Base-by-base conservation (phyloP, 1,140 invertebrate genomes). In the Mya arenaria region DNA sequence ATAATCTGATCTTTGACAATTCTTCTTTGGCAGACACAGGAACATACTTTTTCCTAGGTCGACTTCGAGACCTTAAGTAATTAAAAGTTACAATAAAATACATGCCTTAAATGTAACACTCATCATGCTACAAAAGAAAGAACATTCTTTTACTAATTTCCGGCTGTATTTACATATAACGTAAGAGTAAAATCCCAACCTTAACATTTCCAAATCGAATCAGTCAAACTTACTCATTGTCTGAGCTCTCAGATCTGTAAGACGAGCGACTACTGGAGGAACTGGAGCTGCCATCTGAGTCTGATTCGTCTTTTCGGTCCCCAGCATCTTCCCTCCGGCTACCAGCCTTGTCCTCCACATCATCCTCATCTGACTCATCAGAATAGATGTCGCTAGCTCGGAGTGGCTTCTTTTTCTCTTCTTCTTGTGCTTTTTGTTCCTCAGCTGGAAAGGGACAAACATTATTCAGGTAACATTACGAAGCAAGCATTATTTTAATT, bases 321-420 rank as follows among this genome's bases (percentile, higher is more conserved):
- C 75, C 77, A 39, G 66, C 85, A 52, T 81, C 79, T 44, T 65
- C 85, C 41, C 72, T 78, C 55, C 55, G 65, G 30, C 30, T 25
- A 36, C 77, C 83, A 2, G 84, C 83, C 30, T 81, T 81, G 36
- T 88, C 89, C 39, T 88, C 87, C n/a, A 87, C 87, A 28, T 90
- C 88, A 41, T 92, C 90, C 13, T 91, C 90, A 36, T 91, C 91
- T 77, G 93, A 97, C 13, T 96, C 97, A 84, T 97, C 97, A 0
- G 97, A 98, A 92, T 99, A 99, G 86, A 99, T 97, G 93, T 99
- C 98, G 0, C 97, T 97, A 0, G 97, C 97, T 93, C 98, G 98
- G 66, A 98, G 93, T 90, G 97, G 96, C 66, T 95, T 95, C 92
- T 91, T 88, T 60, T 89, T 83, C 85, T 95, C 94, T 60, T 94